Base-by-base conservation (phyloP, 2,888 invertebrate species). In the Drosophila koepferae region DNA sequence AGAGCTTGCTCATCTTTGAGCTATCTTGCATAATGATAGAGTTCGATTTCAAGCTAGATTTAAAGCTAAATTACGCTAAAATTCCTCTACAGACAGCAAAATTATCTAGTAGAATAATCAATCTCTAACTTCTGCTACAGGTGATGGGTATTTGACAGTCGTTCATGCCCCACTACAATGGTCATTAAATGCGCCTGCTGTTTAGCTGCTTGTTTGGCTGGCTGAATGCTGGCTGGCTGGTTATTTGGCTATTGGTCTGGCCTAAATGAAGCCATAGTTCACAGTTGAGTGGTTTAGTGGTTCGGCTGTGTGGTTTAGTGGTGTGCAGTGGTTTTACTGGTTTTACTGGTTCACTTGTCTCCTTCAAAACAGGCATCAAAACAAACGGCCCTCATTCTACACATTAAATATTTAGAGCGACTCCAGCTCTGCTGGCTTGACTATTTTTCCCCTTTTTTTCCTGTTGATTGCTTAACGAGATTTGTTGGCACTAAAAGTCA, bases 381-480 rank as follows among this genome's bases (percentile, higher is more conserved):
- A 10, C 72, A 65, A 43, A 60, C 51, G 51, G 55, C 12, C 56
- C 43, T 71, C 72, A 69, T 72, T 80, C 80, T 65, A 48, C 46
- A 77, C 72, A 86, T 82, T 72, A 77, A 80, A 82, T 86, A 80
- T 89, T 73, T 74, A 82, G 53, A 54, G 53, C 41, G 49, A 31
- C 34, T 36, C 14, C 62, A 44, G 38, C 28, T n/a, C 10, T 16
- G 40, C 14, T 40, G 40, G 40, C 44, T 31, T 12, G 43, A 14
- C 54, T 63, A 36, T 6, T 3, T 34, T 12, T 46, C 0, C 10
- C 9, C 6, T 3, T 34, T 34, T 34, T 34, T 34, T 8, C 10
- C 3, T 41, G 41, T 3, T 76, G 90, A 84, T 90, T 82, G 84
- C 70, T 82, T 90, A 77, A 88, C 64, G 63, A 58, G 74, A 60